phyloP scores from a whole-genome alignment of 2,888 invertebrate genomes.

The Ecliptopera silaceata region DNA sequence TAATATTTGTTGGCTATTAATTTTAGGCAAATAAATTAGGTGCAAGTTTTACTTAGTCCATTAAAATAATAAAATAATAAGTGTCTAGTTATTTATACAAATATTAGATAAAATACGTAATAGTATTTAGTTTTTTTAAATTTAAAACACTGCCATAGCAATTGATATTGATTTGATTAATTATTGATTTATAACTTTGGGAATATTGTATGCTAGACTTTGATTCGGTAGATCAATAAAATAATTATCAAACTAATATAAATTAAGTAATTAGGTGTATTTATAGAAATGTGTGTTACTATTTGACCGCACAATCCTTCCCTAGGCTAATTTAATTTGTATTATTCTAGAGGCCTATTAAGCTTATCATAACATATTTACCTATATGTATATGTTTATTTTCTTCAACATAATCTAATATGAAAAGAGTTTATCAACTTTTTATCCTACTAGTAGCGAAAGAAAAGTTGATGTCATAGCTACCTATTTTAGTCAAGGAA shows the following conservation, averaged over 20 bases:
- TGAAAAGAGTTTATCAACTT: conserved; percentile 2
- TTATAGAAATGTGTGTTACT: not conserved
- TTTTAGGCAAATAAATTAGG: conserved; percentile 13
- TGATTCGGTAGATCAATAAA: conserved; percentile 9
- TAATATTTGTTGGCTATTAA: conserved; percentile 20
- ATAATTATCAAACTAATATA: not conserved
- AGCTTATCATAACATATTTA: conserved; percentile 5
- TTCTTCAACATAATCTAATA: not conserved
- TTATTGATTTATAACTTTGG: conserved; percentile 19
- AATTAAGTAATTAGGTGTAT: not conserved
- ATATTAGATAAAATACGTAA: conserved; percentile 1
- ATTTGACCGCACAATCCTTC: not conserved
- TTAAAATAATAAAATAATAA: not conserved
- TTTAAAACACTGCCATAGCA: conserved; percentile 36
- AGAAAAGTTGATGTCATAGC: not conserved
- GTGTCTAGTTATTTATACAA: conserved; percentile 15
- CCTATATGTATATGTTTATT: not conserved
- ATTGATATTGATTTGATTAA: conserved; percentile 23
- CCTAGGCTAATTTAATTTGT: conserved; percentile 7
- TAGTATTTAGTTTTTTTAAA: conserved; percentile 9
- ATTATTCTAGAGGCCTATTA: conserved; percentile 28
- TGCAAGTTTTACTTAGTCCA: conserved; percentile 4
- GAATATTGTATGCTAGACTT: conserved; percentile 1
- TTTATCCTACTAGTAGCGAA: not conserved
- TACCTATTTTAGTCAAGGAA: conserved; percentile 30